Evolutionary conservation across 2,888 invertebrate genomes (phyloP), one percentile per base, ranked within the genome.

Genomic region (Campaea margaritaria): DNA sequence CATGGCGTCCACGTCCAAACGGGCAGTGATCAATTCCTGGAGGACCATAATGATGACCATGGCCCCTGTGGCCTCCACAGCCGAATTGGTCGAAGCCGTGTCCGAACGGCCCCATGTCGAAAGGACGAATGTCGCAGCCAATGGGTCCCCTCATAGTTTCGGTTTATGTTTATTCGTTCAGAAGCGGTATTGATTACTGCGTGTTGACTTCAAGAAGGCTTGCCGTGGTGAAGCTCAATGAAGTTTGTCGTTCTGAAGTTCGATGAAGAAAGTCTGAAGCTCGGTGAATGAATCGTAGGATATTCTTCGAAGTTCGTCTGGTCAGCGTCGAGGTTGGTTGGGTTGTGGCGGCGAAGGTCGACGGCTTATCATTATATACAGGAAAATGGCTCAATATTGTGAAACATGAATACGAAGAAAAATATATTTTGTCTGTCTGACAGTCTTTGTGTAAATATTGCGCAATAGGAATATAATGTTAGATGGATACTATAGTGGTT

Each of bases 311-410:
- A 27, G 41, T 53, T 43, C 56, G 38, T 43, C 10, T 9, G 44
- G 27, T 12, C 41, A n/a, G 39, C 8, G 16, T 48, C 45, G 53
- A 54, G 21, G 36, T 34, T 31, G 43, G 31, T 27, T 12, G 47
- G 41, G 39, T 58, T 55, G 42, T 65, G 65, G 1, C 42, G 38
- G 9, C 16, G n/a, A 9, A 15, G 38, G 15, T 15, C 44, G 21
- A 14, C 8, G 44, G 15, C 31, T 21, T 27, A 27, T 39, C 38
- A 8, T 54, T 65, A 48, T 62, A 65, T 59, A 57, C 13, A 46
- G 14, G 4, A 28, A 54, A 47, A 54, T 55, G 15, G 12, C 46
- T 45, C 49, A 62, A 62, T 21, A 41, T 65, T 62, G 48, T 54
- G 62, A 62, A 65, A 65, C 39, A 15, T 11, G 3, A 36, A 47